phyloP scores from a whole-genome alignment of 2,113 vertebrate species.

The Donacobius atricapilla region DNA sequence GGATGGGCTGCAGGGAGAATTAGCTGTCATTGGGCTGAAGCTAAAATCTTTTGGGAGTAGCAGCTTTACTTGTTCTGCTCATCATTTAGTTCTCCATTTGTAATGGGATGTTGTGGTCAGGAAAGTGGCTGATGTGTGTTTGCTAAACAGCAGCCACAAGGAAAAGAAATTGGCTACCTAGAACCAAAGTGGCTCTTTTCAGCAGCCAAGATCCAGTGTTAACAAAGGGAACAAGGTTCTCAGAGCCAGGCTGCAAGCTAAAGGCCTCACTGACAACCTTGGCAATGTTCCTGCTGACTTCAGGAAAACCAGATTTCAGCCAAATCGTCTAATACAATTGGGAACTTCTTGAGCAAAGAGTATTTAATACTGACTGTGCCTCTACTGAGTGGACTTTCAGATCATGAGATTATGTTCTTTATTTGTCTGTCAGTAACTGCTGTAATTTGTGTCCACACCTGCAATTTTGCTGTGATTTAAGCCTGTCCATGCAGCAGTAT shows the following conservation, averaged over 20 bases:
- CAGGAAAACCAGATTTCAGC: conserved; percentile 9
- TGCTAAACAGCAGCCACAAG: not conserved
- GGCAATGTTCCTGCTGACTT: not conserved
- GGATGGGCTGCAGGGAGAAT: not conserved
- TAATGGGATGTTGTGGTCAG: not conserved
- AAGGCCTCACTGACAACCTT: not conserved
- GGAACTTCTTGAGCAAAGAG: not conserved
- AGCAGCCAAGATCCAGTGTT: not conserved
- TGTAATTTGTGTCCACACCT: not conserved
- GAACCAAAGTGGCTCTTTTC: not conserved
- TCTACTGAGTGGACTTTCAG: conserved; percentile 5
- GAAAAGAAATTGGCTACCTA: not conserved
- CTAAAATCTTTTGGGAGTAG: not conserved
- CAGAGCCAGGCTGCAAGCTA: not conserved
- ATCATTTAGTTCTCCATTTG: not conserved
- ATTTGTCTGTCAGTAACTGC: not conserved
- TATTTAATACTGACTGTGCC: conserved; percentile 1
- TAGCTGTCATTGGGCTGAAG: not conserved
- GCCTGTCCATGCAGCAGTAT: not conserved
- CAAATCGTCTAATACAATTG: not conserved
- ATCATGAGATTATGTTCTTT: not conserved
- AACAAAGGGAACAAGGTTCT: not conserved
- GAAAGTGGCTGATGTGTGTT: not conserved
- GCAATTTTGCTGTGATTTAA: conserved; percentile 29
- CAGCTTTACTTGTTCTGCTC: not conserved